These are phyloP conservation scores for Coronaproctus castanopsis DNA, from an alignment of 2,888 invertebrate species.

Conservation along the genomic window DNA sequence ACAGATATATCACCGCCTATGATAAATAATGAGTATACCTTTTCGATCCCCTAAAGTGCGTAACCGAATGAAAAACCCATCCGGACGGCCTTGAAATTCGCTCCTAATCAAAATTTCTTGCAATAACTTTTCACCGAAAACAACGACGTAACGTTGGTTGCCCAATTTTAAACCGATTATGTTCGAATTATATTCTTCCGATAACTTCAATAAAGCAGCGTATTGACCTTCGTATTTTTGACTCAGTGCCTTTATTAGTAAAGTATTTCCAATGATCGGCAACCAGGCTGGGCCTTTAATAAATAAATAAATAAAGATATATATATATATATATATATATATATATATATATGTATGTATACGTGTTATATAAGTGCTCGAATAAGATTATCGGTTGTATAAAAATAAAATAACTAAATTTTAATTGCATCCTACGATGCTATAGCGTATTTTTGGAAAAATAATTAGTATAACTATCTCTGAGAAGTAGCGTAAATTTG, in stretches of 20 bases:
- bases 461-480: too few relatives aligned
- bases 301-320: background rate
- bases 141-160: constrained; percentile 32
- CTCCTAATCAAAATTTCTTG: constrained; percentile 34
- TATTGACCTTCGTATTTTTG: constrained; percentile 31
- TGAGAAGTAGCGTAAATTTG: too few relatives aligned
- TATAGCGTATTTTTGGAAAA: too few relatives aligned
- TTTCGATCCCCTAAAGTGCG: constrained; percentile 39
- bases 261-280: constrained; percentile 29
- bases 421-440: too few relatives aligned
- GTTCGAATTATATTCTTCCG: constrained; percentile 30
- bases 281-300: constrained; percentile 29
- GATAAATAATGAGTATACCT: too few relatives aligned
- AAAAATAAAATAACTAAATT: too few relatives aligned
- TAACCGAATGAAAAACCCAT: constrained; percentile 40
- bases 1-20: too few relatives aligned
- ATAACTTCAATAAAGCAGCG: constrained; percentile 30
- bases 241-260: constrained; percentile 25
- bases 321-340: too few relatives aligned
- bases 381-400: too few relatives aligned
- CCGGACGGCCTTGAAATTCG: constrained; percentile 40
- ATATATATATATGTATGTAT: too few relatives aligned
- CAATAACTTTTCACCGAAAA: constrained; percentile 32
- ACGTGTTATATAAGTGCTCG: too few relatives aligned
- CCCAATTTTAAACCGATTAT: constrained; percentile 38